Percentiles rank a stretch among this genome's conserved stretches.
These are phyloP conservation scores for Torymus texanus DNA, from an alignment of 2,888 invertebrate species.

Conservation along the genomic window DNA sequence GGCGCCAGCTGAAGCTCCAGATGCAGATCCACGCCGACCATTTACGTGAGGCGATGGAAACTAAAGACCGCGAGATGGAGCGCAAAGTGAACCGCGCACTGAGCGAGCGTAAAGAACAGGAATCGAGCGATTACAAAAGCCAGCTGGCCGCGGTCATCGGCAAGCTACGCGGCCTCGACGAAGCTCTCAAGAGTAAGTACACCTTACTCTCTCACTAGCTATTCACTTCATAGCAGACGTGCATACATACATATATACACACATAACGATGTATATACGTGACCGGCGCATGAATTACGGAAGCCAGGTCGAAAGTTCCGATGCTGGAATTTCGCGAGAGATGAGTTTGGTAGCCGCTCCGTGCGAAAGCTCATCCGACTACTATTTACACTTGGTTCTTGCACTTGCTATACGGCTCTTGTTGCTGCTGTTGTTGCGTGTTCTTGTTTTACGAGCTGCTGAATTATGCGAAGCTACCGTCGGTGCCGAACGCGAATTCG, in stretches of 20 bases:
- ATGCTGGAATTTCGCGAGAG: too few relatives aligned
- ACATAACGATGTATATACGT: not conserved
- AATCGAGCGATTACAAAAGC: slow-evolving; percentile 81
- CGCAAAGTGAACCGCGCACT: slow-evolving; percentile 76
- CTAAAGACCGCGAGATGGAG: slow-evolving; percentile 79
- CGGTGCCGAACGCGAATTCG: too few relatives aligned
- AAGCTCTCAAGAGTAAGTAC: slow-evolving; percentile 82
- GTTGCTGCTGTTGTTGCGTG: too few relatives aligned
- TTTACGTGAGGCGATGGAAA: slow-evolving; percentile 82
- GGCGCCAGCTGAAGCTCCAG: slow-evolving; percentile 88
- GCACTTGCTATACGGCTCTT: too few relatives aligned
- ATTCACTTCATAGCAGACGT: not conserved
- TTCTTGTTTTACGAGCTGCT: too few relatives aligned
- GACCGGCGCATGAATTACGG: slow-evolving; percentile 2
- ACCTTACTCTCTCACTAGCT: not conserved
- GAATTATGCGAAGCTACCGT: too few relatives aligned
- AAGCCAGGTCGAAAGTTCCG: not conserved
- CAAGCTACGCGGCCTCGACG: slow-evolving; percentile 85
- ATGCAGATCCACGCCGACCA: slow-evolving; percentile 91
- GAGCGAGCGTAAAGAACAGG: slow-evolving; percentile 82
- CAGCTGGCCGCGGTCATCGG: slow-evolving; percentile 85
- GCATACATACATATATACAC: not conserved
- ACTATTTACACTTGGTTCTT: not conserved
- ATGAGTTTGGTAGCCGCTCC: too few relatives aligned
- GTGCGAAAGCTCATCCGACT: not conserved